These are phyloP conservation scores for Setophaga kirtlandii DNA, from an alignment of 2,113 vertebrate genomes.

Conservation along the genomic window DNA sequence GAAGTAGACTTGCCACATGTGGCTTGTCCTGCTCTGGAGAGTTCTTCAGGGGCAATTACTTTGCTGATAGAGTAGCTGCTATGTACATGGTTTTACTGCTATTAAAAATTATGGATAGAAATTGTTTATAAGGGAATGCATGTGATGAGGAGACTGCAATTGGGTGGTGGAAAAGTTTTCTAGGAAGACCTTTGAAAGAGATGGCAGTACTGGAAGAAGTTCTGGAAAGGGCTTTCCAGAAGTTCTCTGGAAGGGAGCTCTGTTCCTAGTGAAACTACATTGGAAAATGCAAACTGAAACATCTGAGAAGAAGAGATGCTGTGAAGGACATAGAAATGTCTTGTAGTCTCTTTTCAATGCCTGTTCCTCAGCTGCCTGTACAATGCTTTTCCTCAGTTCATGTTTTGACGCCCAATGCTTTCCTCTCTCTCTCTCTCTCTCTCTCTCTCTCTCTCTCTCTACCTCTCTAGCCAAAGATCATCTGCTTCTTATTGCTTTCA, in stretches of 20 bases:
- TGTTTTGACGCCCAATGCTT: background rate
- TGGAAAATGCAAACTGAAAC: background rate
- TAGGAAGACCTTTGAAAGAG: background rate
- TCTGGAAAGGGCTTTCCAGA: background rate
- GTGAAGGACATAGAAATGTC: background rate
- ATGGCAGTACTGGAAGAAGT: background rate
- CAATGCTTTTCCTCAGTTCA: background rate
- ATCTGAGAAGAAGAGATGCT: background rate
- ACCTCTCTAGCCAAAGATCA: background rate
- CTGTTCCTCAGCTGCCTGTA: background rate
- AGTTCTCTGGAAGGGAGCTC: background rate
- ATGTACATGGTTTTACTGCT: background rate
- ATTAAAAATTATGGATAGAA: background rate
- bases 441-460: background rate
- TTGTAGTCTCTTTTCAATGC: background rate
- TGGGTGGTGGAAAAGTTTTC: background rate
- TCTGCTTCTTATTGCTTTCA: constrained; percentile 5
- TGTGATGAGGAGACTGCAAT: background rate
- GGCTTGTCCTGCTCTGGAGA: background rate
- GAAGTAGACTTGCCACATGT: background rate
- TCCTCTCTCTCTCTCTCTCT: background rate
- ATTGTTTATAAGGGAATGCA: background rate
- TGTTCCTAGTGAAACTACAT: background rate
- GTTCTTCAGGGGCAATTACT: background rate
- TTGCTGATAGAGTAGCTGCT: background rate